Base-by-base conservation (phyloP, 30 jellyfish, hydroid and myxozoan genomes). In the Catostylus mosaicus region DNA sequence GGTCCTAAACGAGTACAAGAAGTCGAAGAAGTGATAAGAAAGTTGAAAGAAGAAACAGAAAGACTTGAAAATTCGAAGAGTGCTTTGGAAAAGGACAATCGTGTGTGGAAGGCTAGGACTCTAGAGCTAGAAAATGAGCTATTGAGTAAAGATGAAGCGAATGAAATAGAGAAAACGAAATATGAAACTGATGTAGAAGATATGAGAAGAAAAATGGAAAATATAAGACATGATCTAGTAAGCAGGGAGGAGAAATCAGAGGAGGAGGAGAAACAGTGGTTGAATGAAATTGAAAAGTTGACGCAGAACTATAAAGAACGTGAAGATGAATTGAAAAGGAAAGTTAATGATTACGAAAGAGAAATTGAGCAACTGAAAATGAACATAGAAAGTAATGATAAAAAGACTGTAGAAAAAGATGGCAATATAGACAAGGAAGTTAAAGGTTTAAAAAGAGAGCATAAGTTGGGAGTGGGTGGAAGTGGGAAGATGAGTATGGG, bases 161-260 rank as follows among this genome's bases (percentile, higher is more conserved):
- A 4, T 45, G 47, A 33, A 32, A 30, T 27, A 5, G 33, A 33
- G 8, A 30, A 24, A 8, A 0, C 78, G 32, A 30, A 33, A 31
- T 0, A 65, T 32, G 59, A 37, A 37, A 10, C 2, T 7, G 76
- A 75, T 12, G 76, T 45, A 45, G 48, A 45, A 5, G 34, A 60
- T n/a, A 2, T 57, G 68, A 19, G 8, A 56, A 46, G 31, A 24
- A 62, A 24, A 34, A 6, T 66, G 20, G 57, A 67, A 19, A 51
- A 50, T n/a, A 33, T 46, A 23, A 45, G 33, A 26, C 72, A 63
- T 1, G 70, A 10, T 22, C 60, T 78, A 7, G 52, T 30, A 11
- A 5, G 11, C 30, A 78, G 34, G 48, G 70, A 81, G 50, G 33
- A 45, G 14, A 81, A 83, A 24, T 36, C 56, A 35, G 82, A 65